Conservation (phyloP, 2,888 invertebrate species). For the Yponomeuta sedellus region DNA sequence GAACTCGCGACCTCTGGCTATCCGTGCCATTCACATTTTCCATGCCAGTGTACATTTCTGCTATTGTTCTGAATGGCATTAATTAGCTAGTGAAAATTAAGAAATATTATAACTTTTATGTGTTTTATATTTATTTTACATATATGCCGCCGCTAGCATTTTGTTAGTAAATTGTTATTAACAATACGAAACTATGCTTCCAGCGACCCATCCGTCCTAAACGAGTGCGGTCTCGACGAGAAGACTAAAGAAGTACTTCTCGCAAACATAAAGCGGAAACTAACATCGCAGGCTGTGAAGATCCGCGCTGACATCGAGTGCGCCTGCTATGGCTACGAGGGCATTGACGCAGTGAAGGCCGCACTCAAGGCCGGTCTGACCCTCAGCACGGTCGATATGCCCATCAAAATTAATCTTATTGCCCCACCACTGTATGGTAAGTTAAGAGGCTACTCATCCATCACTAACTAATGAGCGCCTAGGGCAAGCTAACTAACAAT, state of each 20-base stretch:
- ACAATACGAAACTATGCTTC: slow-evolving; percentile 27
- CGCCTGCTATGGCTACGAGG: slow-evolving; percentile 96
- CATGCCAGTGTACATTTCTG: too few species aligned
- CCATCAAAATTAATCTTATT: slow-evolving; percentile 98
- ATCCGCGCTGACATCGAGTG: slow-evolving; percentile 95
- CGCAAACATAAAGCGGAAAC: slow-evolving; percentile 95
- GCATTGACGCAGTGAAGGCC: slow-evolving; percentile 98
- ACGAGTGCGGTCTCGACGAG: slow-evolving; percentile 96
- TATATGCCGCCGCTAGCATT: too few species aligned
- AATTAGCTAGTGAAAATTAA: too few species aligned
- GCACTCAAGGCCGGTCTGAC: slow-evolving; percentile 93
- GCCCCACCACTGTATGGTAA: slow-evolving; percentile 96
- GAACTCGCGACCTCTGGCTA: too few species aligned
- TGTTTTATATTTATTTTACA: too few species aligned
- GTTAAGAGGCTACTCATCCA: slow-evolving; percentile 19
- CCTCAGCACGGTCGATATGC: slow-evolving; percentile 93
- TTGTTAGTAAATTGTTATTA: too few species aligned
- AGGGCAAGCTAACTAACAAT: too few species aligned
- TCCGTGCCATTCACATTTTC: too few species aligned
- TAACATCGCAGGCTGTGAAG: slow-evolving; percentile 98
- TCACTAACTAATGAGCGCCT: too few species aligned
- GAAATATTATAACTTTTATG: too few species aligned
- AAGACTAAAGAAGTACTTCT: slow-evolving; percentile 93
- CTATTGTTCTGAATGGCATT: too few species aligned
- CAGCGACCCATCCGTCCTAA: slow-evolving; percentile 95